Evolutionary conservation across 2,888 invertebrate genomes (phyloP), one percentile per base, ranked within the genome.

Genomic region (Cloeon dipterum): DNA sequence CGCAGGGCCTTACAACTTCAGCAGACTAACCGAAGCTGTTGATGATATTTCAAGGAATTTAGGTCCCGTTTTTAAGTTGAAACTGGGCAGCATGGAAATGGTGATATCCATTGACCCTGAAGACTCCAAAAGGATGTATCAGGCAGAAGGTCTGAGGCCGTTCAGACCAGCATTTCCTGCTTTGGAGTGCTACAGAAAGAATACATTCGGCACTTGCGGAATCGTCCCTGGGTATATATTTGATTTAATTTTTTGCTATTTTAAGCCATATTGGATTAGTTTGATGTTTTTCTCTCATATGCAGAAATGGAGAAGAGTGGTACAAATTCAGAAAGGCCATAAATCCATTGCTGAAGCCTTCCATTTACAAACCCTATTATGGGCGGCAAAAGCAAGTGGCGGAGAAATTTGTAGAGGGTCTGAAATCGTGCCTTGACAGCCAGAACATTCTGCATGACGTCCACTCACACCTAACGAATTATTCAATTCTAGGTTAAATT

Each of bases 291-390:
- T 39, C 4, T 39, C 4, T 5, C 20, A 4, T 16, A 3, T 16
- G 21, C 39, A 64, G 63, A 34, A 68, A 68, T 49, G 68, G 68
- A 0, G 56, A 60, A 14, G 65, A 67, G 44, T 69, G 69, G 69
- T 59, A 63, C 43, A 55, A 59, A 42, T 54, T 65, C 32, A 50
- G 68, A 40, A 56, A 54, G 39, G 62, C 61, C 1, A 55, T 65
- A 3, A 59, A 58, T 38, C 56, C 62, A 34, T 54, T 69, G 50
- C 53, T 68, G 49, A 50, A 58, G 39, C 53, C 58, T 1, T 50
- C 52, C 32, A 49, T 61, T 26, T 54, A 64, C 5, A 48, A 56
- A 25, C 46, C 52, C 32, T 68, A 61, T 45, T 49, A 56, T 14
- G 47, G 51, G 1, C 44, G 46, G 29, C 61, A 62, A 23, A 48